phyloP scores from a whole-genome alignment of 2,113 vertebrate genomes.

The Gavia stellata region DNA sequence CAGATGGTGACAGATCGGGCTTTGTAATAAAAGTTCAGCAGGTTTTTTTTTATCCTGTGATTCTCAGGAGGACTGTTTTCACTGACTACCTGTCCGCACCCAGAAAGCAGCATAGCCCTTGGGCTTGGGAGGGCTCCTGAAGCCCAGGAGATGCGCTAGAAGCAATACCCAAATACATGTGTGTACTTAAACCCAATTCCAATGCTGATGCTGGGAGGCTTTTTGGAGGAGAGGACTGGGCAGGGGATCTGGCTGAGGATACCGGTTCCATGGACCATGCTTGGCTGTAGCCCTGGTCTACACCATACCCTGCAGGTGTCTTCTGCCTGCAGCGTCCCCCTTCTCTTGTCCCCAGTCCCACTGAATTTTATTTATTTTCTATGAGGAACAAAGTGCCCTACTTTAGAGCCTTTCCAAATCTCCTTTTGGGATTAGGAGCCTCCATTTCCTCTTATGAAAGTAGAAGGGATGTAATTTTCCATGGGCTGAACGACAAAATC shows the following conservation, averaged over 20 bases:
- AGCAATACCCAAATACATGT: fast-evolving
- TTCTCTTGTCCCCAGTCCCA: neutral
- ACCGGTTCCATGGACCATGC: fast-evolving
- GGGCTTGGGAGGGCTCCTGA: neutral
- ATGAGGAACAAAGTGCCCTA: neutral
- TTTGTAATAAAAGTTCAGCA: neutral
- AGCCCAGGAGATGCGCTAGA: neutral
- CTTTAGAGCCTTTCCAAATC: neutral
- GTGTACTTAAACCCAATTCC: neutral
- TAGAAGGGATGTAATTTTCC: neutral
- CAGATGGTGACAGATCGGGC: neutral
- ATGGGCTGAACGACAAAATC: neutral
- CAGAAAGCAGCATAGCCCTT: neutral
- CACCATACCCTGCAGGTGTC: too few relatives aligned
- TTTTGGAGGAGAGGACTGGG: neutral
- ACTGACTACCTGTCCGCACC: fast-evolving
- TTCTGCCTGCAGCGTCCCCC: neutral
- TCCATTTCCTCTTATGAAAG: neutral
- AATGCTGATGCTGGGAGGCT: neutral
- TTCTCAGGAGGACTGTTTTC: neutral
- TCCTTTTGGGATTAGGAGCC: neutral
- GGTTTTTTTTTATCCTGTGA: neutral
- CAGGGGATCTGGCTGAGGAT: neutral
- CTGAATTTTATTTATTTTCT: neutral
- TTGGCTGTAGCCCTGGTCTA: neutral